Conservation (phyloP, 2,113 vertebrate genomes). For the Noctilio leporinus region DNA sequence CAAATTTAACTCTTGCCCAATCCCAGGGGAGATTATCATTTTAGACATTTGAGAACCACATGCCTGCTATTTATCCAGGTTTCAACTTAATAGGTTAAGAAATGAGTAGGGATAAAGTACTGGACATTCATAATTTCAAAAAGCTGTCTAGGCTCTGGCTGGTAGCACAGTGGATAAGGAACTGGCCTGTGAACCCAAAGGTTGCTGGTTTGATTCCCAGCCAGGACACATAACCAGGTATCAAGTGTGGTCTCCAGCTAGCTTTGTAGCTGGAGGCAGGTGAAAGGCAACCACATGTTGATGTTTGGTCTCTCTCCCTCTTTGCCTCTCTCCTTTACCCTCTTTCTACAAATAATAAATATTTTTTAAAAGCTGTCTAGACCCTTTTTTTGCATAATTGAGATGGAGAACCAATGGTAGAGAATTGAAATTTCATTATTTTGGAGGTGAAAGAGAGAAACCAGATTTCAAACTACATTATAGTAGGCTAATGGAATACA, state of each 20-base stretch:
- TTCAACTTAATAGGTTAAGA: background rate
- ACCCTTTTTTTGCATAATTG: background rate
- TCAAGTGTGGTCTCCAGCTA: too few relatives aligned
- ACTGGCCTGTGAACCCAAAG: too few relatives aligned
- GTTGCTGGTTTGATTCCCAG: too few relatives aligned
- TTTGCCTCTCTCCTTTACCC: too few relatives aligned
- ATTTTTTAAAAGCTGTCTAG: background rate
- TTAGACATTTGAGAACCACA: background rate
- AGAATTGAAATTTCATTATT: background rate
- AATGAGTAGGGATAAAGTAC: background rate
- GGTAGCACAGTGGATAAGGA: too few relatives aligned
- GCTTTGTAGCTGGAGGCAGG: too few relatives aligned
- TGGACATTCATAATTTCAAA: background rate
- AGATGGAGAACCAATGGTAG: background rate
- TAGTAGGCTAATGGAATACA: background rate
- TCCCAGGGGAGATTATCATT: too few relatives aligned
- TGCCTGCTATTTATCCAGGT: rapidly evolving
- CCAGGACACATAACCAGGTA: too few relatives aligned
- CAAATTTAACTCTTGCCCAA: background rate
- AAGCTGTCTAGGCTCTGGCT: background rate
- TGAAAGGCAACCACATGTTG: too few relatives aligned
- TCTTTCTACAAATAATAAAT: too few relatives aligned
- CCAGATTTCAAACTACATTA: background rate
- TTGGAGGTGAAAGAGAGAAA: background rate
- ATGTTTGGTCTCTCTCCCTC: too few relatives aligned